These are phyloP conservation scores for Agriotes lineatus DNA, from an alignment of 2,888 invertebrate species.

Conservation along the genomic window DNA sequence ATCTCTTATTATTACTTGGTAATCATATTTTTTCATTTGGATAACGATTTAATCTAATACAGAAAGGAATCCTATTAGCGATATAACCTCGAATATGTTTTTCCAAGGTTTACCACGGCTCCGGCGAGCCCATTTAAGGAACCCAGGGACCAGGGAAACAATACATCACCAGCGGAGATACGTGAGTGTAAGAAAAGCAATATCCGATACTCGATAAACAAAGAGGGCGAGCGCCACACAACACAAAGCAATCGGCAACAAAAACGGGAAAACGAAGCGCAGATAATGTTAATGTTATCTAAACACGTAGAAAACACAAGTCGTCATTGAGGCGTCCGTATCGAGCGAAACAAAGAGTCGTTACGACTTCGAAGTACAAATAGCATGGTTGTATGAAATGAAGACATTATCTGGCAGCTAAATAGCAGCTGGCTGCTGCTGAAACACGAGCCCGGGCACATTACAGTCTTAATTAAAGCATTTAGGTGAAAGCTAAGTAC, in stretches of 20 bases:
- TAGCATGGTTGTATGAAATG: conserved; percentile 36
- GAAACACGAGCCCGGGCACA: conserved; percentile 35
- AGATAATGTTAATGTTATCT: conserved; percentile 26
- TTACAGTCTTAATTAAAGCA: conserved; percentile 47
- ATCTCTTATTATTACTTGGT: too few relatives aligned
- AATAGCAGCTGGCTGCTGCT: conserved; percentile 39
- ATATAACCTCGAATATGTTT: too few relatives aligned
- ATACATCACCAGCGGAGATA: too few relatives aligned
- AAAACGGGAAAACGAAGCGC: conserved; percentile 8
- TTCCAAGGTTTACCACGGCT: too few relatives aligned
- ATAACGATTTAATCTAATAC: too few relatives aligned
- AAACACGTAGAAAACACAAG: conserved; percentile 28
- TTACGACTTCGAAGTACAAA: conserved; percentile 41
- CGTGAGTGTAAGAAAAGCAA: not conserved
- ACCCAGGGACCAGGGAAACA: too few relatives aligned
- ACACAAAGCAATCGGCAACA: conserved; percentile 15
- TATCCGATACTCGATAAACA: conserved; percentile 6
- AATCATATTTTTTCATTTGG: too few relatives aligned
- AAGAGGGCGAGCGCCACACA: not conserved
- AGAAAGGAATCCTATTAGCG: too few relatives aligned
- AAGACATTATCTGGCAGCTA: conserved; percentile 46
- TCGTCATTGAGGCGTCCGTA: conserved; percentile 14
- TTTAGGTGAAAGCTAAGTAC: conserved; percentile 35
- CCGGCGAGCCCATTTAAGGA: too few relatives aligned
- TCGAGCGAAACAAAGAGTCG: conserved; percentile 38